Base-by-base conservation (phyloP, 2,797 vertebrate species). In the Apogon talboti region DNA sequence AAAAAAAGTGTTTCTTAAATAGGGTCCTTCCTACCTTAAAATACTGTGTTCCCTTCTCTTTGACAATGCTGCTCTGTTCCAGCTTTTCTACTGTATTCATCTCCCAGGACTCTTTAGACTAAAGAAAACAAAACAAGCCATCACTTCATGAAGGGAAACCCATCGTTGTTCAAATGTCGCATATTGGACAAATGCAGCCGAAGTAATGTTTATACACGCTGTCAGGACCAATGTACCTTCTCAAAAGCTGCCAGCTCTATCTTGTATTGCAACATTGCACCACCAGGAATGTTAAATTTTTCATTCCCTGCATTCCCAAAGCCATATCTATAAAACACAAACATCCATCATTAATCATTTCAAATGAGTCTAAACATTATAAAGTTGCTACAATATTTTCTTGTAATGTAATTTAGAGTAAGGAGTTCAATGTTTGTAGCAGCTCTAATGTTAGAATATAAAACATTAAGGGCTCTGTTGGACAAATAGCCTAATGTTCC, bases 81-180 rank as follows among this genome's bases (percentile, higher is more conserved):
- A 99, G 68, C 84, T 99, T 99, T 91, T 99, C 98, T 33, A 74
- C 63, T 0, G 94, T 88, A 82, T 93, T 97, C 97, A 98, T 98
- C 84, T 99, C 97, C 98, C 97, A 99, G 0, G 97, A 96, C 57
- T 98, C 97, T 72, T 99, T 99, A n/a, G 96, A 95, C 98, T 99
- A 45, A 48, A 68, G 40, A 55, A 43, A 66, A 65, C 0, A 44
- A 53, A 70, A 63, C 1, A 50, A 0, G 24, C 35, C 7, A 16
- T 64, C 6, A 66, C 1, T 33, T 64, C 15, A 49, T 13, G 12
- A 1, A 41, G 2, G 1, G n/a, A 6, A 6, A 68, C 41, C 38
- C 0, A 1, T 47, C 0, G 1, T 13, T 11, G 12, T 28, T 21
- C 4, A 59, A 14, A 54, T 7, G 7, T 18, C 9, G 55, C 13